These are phyloP conservation scores for Microcebus ravelobensis DNA, from an alignment of 2,113 vertebrate genomes.

Conservation along the genomic window DNA sequence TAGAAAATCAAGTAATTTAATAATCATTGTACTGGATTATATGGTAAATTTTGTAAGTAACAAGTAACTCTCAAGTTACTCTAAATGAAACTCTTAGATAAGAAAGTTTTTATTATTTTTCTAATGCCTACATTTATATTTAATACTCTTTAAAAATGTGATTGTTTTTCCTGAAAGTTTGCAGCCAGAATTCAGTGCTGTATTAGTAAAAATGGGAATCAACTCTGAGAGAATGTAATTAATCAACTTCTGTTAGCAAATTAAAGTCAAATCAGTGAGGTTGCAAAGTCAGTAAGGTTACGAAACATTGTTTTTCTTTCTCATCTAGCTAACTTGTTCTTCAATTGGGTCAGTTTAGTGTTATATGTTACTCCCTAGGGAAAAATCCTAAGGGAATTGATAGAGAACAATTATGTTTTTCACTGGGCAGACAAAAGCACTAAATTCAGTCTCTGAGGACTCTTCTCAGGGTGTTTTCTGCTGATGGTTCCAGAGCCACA, in stretches of 20 bases:
- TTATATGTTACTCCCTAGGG: conserved; percentile 22
- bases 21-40: conserved; percentile 1
- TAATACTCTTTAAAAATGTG: conserved; percentile 8
- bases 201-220: background rate
- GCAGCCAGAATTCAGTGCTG: background rate
- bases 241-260: conserved; percentile 22
- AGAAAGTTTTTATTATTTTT: conserved; percentile 25
- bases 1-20: conserved; percentile 34
- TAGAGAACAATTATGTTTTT: conserved; percentile 71
- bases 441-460: conserved; percentile 41
- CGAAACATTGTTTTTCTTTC: conserved; percentile 50
- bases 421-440: conserved; percentile 67
- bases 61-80: background rate
- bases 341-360: conserved; percentile 45
- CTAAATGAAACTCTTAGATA: conserved; percentile 14
- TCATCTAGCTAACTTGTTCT: conserved; percentile 52
- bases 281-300: conserved; percentile 5
- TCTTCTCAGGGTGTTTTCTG: conserved; percentile 61
- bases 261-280: conserved; percentile 20
- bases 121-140: background rate
- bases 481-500: conserved; percentile 9
- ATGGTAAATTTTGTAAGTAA: conserved; percentile 1
- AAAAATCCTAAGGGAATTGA: conserved; percentile 40
- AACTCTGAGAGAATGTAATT: background rate
- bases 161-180: background rate